phyloP scores from a whole-genome alignment of 2,888 invertebrate genomes.

The Schrankia costaestrigalis region DNA sequence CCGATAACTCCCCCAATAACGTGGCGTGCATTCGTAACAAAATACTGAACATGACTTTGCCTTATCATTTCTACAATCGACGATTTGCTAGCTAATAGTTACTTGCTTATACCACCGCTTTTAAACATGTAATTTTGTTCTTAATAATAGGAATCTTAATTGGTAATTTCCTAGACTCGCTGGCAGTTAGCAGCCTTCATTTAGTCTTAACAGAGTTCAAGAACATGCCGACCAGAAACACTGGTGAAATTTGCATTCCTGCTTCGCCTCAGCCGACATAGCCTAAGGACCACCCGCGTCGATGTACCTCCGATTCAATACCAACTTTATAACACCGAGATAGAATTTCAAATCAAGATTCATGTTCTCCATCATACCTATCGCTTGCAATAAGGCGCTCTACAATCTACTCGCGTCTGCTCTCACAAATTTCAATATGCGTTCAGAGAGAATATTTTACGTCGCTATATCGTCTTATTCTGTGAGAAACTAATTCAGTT shows the following conservation, averaged over 20 bases:
- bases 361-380: slow-evolving; percentile 44
- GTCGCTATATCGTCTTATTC: slow-evolving; percentile 37
- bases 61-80: slow-evolving; percentile 35
- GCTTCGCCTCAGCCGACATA: slow-evolving; percentile 64
- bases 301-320: slow-evolving; percentile 56
- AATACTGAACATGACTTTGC: slow-evolving; percentile 35
- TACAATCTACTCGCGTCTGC: slow-evolving; percentile 60
- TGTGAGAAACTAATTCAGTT: slow-evolving; percentile 43
- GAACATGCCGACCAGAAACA: slow-evolving; percentile 55
- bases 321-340: slow-evolving; percentile 64
- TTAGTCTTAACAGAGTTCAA: slow-evolving; percentile 55
- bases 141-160: slow-evolving; percentile 31
- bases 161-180: slow-evolving; percentile 42
- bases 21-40: slow-evolving; percentile 37
- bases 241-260: slow-evolving; percentile 76
- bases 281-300: slow-evolving; percentile 77
- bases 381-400: slow-evolving; percentile 59
- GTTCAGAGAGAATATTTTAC: slow-evolving; percentile 48
- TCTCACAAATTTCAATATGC: slow-evolving; percentile 59
- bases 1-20: slow-evolving; percentile 43
- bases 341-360: slow-evolving; percentile 56
- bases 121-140: slow-evolving; percentile 27
- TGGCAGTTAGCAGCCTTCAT: slow-evolving; percentile 47
- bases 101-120: slow-evolving; percentile 23
- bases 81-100: slow-evolving; percentile 33